phyloP scores from a whole-genome alignment of 2,113 vertebrate genomes.

The Phalacrocorax carbo region DNA sequence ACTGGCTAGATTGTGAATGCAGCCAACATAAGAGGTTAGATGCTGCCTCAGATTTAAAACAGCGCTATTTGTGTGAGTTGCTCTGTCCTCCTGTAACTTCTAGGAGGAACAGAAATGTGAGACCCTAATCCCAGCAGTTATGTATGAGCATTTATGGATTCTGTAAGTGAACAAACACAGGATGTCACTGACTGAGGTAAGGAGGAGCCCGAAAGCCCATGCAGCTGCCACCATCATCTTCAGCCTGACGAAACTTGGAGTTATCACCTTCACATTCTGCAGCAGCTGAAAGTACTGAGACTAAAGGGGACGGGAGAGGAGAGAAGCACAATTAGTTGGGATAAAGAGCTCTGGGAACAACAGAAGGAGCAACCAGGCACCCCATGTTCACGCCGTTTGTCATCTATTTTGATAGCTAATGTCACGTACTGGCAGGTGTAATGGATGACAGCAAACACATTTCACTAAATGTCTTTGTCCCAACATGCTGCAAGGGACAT shows the following conservation, averaged over 20 bases:
- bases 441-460: constrained; percentile 52
- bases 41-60: not conserved
- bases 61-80: not conserved
- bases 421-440: constrained; percentile 35
- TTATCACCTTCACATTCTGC: not conserved
- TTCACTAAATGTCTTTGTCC: constrained; percentile 44
- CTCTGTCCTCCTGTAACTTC: not conserved
- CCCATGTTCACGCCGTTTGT: constrained; percentile 20
- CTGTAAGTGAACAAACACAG: not conserved
- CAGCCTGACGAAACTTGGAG: not conserved
- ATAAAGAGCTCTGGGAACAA: constrained; percentile 6
- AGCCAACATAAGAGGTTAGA: not conserved
- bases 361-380: constrained; percentile 33
- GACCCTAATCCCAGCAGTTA: not conserved
- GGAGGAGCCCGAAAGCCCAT: not conserved
- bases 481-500: constrained; percentile 48
- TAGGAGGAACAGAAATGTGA: not conserved
- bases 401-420: constrained; percentile 35
- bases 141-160: not conserved
- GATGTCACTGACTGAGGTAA: not conserved
- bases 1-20: not conserved
- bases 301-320: not conserved
- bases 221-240: not conserved
- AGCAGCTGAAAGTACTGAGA: not conserved
- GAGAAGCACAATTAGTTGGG: not conserved